Percentiles rank a stretch among this genome's conserved stretches.
Evolutionary conservation across 2,888 invertebrate genomes (phyloP).

Genomic region (Drosophila anceps): DNA sequence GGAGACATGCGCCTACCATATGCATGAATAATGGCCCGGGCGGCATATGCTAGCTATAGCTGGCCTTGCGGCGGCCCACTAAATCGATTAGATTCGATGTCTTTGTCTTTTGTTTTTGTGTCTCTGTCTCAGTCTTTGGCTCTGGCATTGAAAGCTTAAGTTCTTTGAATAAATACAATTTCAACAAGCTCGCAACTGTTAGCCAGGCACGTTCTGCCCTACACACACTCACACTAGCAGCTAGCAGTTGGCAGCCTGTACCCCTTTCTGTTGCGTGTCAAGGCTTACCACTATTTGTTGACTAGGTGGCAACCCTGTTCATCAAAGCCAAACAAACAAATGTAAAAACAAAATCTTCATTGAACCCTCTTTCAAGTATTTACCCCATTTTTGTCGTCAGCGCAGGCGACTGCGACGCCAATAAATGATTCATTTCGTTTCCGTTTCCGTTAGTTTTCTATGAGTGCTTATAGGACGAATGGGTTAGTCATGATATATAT

Average conservation of each 20-base stretch:
- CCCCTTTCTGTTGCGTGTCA: background rate
- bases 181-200: conserved; percentile 45
- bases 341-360: conserved; percentile 58
- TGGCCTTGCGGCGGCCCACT: conserved; percentile 52
- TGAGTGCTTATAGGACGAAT: too few species aligned
- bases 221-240: background rate
- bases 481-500: too few species aligned
- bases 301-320: conserved; percentile 39
- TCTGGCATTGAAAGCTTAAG: conserved; percentile 17
- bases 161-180: conserved; percentile 42
- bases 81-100: conserved; percentile 62
- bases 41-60: conserved; percentile 20
- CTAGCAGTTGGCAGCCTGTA: background rate
- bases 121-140: conserved; percentile 14
- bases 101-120: conserved; percentile 4
- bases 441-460: too few species aligned
- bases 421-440: conserved; percentile 43
- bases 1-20: conserved; percentile 46
- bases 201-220: conserved; percentile 10
- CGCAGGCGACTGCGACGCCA: conserved; percentile 20
- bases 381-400: conserved; percentile 14
- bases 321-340: conserved; percentile 43
- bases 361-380: conserved; percentile 37
- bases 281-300: conserved; percentile 2
- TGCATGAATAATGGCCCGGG: conserved; percentile 62